These are phyloP conservation scores for Habrosyne pyritoides DNA, from an alignment of 2,888 invertebrate genomes.

Conservation along the genomic window DNA sequence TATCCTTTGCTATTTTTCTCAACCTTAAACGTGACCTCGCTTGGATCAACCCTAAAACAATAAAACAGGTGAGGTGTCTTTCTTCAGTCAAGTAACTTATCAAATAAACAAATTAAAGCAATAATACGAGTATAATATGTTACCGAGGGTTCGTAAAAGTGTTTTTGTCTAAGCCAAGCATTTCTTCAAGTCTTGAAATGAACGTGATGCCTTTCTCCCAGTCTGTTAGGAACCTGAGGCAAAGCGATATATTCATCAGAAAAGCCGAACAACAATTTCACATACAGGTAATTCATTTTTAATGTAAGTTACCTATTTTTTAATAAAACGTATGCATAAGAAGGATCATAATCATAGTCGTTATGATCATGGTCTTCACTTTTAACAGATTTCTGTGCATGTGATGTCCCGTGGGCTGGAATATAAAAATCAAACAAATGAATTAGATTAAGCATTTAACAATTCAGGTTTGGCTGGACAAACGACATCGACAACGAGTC, in stretches of 20 bases:
- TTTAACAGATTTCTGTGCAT: constrained; percentile 45
- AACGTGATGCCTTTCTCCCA: constrained; percentile 91
- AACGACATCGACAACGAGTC: constrained; percentile 10
- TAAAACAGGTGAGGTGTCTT: constrained; percentile 14
- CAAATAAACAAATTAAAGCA: constrained; percentile 17
- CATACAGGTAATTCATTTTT: constrained; percentile 25
- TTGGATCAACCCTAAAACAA: constrained; percentile 86
- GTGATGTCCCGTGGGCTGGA: constrained; percentile 59
- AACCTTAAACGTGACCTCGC: constrained; percentile 91
- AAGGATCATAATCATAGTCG: constrained; percentile 87
- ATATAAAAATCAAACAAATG: constrained; percentile 32
- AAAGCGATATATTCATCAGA: constrained; percentile 26
- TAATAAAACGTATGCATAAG: constrained; percentile 90
- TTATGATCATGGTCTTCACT: constrained; percentile 74
- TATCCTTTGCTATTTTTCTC: constrained; percentile 85
- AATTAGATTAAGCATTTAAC: constrained; percentile 8
- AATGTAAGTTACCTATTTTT: constrained; percentile 85
- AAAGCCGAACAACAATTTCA: constrained; percentile 7
- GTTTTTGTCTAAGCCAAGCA: constrained; percentile 86
- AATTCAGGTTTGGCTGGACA: not conserved
- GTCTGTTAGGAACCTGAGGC: constrained; percentile 65
- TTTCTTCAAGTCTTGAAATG: constrained; percentile 86
- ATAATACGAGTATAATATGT: constrained; percentile 32
- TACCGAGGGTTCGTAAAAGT: constrained; percentile 87
- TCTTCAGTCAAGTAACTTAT: constrained; percentile 1